A percentile compares a stretch with the other conserved stretches of the same genome.
Evolutionary conservation across 2,113 vertebrate species (phyloP).

Genomic region (Megatriorchis doriae): DNA sequence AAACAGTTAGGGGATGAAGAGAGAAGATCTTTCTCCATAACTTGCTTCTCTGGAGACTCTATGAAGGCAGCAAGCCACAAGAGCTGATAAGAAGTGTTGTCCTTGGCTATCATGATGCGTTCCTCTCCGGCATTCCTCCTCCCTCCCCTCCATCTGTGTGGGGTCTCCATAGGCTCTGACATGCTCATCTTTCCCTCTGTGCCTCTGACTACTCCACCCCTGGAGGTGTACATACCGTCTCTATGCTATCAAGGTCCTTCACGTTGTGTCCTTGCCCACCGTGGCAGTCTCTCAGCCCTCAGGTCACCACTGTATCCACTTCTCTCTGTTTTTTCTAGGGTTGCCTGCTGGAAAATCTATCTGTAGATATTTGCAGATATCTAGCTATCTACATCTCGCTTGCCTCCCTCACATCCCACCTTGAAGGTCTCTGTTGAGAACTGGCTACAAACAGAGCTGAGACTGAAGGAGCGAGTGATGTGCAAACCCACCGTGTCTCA

Average conservation of each 20-base stretch:
- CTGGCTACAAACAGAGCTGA: neutral
- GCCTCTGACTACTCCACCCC: neutral
- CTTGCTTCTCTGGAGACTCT: neutral
- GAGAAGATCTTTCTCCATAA: neutral
- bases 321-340: neutral
- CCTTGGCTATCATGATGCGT: neutral
- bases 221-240: neutral
- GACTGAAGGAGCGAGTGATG: neutral
- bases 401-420: neutral
- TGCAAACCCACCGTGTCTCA: neutral
- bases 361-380: neutral
- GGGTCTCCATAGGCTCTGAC: neutral
- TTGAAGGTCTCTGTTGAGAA: neutral
- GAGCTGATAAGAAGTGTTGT: neutral
- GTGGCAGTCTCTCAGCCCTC: neutral
- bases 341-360: neutral
- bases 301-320: accelerated
- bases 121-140: neutral
- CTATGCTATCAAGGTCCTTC: neutral
- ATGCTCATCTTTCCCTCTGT: neutral
- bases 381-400: neutral
- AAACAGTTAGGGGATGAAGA: neutral
- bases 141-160: neutral
- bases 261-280: neutral
- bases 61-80: neutral